These are phyloP conservation scores for Eueremaeus valkanovi DNA, from an alignment of 2,888 invertebrate species.

Conservation along the genomic window DNA sequence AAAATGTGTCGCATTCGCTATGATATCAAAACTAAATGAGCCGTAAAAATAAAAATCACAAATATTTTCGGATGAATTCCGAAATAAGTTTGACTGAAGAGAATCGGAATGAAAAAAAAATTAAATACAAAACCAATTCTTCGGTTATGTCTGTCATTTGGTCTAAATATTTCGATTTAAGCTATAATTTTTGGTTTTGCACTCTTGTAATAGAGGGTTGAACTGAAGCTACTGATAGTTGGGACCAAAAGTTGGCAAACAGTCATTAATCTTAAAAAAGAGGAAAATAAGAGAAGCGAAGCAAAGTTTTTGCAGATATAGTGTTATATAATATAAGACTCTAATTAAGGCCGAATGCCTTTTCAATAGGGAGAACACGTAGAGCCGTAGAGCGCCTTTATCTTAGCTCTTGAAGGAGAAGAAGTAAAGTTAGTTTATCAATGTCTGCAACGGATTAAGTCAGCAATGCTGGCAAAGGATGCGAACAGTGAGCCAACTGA, in stretches of 20 bases:
- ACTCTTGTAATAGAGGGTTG: background rate
- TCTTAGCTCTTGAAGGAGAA: slow-evolving; percentile 19
- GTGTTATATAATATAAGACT: slow-evolving; percentile 15
- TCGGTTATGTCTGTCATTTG: background rate
- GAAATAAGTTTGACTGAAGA: background rate
- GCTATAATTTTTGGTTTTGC: background rate
- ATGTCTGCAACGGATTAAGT: slow-evolving; percentile 39
- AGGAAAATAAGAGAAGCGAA: background rate
- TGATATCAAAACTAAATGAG: slow-evolving; percentile 7
- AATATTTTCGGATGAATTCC: background rate
- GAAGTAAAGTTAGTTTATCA: slow-evolving; percentile 32
- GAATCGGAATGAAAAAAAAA: background rate
- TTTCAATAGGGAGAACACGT: slow-evolving; percentile 41
- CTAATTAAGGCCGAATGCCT: slow-evolving; percentile 40
- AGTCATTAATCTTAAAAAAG: slow-evolving; percentile 26
- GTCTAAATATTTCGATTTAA: background rate
- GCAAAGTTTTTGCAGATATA: slow-evolving; percentile 2
- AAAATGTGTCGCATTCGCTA: slow-evolving; percentile 20
- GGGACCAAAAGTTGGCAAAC: slow-evolving; percentile 19
- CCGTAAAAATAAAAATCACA: slow-evolving; percentile 28
- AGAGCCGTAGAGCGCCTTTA: slow-evolving; percentile 31
- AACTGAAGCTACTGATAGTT: background rate
- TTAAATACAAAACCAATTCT: background rate
- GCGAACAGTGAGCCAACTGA: background rate
- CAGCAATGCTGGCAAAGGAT: slow-evolving; percentile 31